phyloP scores from a whole-genome alignment of 2,113 vertebrate species.

The Peromyscus californicus region DNA sequence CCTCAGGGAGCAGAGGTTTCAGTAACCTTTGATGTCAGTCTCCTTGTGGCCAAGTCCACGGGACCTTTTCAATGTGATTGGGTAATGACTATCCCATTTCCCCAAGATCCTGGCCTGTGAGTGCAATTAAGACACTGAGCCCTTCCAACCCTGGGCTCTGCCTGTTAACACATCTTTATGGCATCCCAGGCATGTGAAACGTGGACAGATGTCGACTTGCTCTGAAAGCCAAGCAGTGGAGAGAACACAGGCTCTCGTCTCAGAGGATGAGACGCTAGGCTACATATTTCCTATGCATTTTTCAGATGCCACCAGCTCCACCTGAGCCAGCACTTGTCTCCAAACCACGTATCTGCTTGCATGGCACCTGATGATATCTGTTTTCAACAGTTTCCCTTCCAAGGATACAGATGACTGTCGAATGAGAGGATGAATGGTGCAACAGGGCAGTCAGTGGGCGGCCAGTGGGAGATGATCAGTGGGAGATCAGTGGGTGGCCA shows the following conservation, averaged over 20 bases:
- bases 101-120: not conserved
- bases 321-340: not conserved
- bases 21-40: not conserved
- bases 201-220: slow-evolving; percentile 53
- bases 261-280: not conserved
- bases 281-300: slow-evolving; percentile 62
- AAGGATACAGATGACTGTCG: not conserved
- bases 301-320: slow-evolving; percentile 25
- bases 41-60: not conserved
- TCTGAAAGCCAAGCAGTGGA: slow-evolving; percentile 48
- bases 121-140: not conserved
- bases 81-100: not conserved
- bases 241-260: slow-evolving; percentile 58
- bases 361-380: slow-evolving; percentile 5
- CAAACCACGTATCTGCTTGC: slow-evolving; percentile 41
- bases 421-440: slow-evolving; percentile 31
- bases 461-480: not conserved
- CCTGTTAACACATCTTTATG: not conserved
- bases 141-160: not conserved
- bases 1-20: not conserved
- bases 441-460: not conserved
- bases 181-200: slow-evolving; percentile 53
- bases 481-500: too few species aligned
- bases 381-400: slow-evolving; percentile 50
- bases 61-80: not conserved